These are phyloP conservation scores for Saiga tatarica DNA, from an alignment of 2,113 vertebrate genomes.

Conservation along the genomic window DNA sequence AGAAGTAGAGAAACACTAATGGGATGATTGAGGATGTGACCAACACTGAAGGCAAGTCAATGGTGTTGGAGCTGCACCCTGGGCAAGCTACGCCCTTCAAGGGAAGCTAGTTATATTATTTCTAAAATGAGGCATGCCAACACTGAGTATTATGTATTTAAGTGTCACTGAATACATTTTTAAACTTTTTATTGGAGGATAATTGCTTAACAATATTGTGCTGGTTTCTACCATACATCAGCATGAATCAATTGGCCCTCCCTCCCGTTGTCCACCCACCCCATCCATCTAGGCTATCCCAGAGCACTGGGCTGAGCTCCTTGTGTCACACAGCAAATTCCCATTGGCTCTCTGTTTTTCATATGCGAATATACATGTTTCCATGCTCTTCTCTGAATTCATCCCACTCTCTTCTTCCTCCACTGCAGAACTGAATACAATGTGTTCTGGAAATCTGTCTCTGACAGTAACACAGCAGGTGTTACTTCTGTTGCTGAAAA, in stretches of 20 bases:
- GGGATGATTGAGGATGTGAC: too few relatives aligned
- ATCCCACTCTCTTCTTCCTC: background rate
- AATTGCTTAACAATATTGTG: background rate
- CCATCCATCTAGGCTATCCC: background rate
- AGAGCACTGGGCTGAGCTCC: background rate
- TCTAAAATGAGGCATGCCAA: too few relatives aligned
- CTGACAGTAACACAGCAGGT: too few relatives aligned
- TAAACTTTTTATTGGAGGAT: background rate
- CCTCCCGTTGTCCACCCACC: fast-evolving
- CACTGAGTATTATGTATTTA: too few relatives aligned
- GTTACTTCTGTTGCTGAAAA: background rate
- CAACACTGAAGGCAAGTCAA: background rate
- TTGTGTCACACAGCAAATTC: background rate
- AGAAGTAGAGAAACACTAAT: fast-evolving
- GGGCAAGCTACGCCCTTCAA: fast-evolving
- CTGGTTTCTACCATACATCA: background rate
- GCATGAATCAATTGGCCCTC: background rate
- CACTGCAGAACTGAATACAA: background rate
- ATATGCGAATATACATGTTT: background rate
- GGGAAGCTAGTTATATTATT: background rate
- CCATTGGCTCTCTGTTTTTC: background rate
- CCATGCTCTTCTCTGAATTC: background rate
- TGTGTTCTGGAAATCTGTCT: background rate
- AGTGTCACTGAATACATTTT: background rate
- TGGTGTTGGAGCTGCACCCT: fast-evolving